Conservation (phyloP, 2,888 invertebrate genomes). For the Tridacna gigas region DNA sequence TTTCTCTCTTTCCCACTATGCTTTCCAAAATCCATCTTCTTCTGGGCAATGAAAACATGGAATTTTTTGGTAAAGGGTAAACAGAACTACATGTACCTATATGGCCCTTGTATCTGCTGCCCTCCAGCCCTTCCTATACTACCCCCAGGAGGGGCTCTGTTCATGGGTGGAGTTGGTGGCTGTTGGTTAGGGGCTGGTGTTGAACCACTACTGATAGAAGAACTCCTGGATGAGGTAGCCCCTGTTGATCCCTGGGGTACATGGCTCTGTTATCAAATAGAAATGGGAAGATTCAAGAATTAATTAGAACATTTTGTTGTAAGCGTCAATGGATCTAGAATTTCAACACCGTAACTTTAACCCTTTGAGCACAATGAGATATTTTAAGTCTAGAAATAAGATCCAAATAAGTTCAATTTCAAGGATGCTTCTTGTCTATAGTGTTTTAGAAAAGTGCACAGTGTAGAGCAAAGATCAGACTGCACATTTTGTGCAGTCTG, state of each 20-base stretch:
- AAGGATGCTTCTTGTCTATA: too few relatives aligned
- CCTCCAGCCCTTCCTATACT: constrained; percentile 75
- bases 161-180: constrained; percentile 95
- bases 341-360: too few relatives aligned
- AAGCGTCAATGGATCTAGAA: too few relatives aligned
- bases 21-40: background rate
- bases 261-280: constrained; percentile 12
- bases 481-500: too few relatives aligned
- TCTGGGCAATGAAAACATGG: too few relatives aligned
- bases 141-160: constrained; percentile 64
- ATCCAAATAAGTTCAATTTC: too few relatives aligned
- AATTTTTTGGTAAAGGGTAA: background rate
- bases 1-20: background rate
- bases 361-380: too few relatives aligned
- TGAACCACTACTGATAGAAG: constrained; percentile 76
- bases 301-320: too few relatives aligned
- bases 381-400: too few relatives aligned
- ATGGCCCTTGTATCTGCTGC: constrained; percentile 65
- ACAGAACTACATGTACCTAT: constrained; percentile 32
- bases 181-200: constrained; percentile 93
- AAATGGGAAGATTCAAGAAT: too few relatives aligned
- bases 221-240: constrained; percentile 44
- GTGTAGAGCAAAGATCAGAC: too few relatives aligned
- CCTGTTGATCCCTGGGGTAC: constrained; percentile 2
- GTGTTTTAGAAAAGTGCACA: too few relatives aligned